A percentile compares a stretch with the other conserved stretches of the same genome.
phyloP scores from a whole-genome alignment of 2,797 vertebrate species.

The Pseudocheirus occidentalis region DNA sequence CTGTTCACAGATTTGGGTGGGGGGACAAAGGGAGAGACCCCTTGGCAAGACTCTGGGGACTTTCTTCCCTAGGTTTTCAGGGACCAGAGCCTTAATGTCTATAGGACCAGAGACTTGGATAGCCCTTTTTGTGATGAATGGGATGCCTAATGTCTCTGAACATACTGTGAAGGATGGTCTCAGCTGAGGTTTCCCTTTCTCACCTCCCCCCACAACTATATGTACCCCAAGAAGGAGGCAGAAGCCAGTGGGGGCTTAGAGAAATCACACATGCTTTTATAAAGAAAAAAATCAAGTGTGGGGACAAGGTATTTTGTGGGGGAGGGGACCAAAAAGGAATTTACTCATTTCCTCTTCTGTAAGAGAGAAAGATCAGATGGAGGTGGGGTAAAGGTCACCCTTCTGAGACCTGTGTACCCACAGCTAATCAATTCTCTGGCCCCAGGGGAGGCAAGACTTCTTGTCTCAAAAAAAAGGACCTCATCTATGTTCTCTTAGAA shows the following conservation, averaged over 20 bases:
- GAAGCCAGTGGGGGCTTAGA: neutral
- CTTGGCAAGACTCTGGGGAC: neutral
- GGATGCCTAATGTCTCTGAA: neutral
- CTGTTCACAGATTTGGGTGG: neutral
- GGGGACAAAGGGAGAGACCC: neutral
- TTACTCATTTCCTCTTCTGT: neutral
- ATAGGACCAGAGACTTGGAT: neutral
- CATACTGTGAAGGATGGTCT: neutral
- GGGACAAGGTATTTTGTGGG: neutral
- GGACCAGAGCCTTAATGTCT: neutral
- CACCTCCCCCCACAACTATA: neutral
- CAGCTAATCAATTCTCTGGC: neutral
- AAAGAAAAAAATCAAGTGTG: neutral
- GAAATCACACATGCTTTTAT: conserved; percentile 2
- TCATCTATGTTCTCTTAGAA: neutral
- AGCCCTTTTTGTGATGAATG: neutral
- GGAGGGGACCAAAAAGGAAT: neutral
- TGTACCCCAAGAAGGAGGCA: neutral
- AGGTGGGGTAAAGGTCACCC: neutral
- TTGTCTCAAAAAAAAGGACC: neutral
- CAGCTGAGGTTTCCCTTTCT: neutral
- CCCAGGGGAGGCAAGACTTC: neutral
- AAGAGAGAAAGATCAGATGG: neutral
- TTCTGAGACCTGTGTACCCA: neutral
- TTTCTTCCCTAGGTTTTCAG: neutral